Base-by-base conservation (phyloP, 2,888 invertebrate species). In the Cerastis rubricosa region DNA sequence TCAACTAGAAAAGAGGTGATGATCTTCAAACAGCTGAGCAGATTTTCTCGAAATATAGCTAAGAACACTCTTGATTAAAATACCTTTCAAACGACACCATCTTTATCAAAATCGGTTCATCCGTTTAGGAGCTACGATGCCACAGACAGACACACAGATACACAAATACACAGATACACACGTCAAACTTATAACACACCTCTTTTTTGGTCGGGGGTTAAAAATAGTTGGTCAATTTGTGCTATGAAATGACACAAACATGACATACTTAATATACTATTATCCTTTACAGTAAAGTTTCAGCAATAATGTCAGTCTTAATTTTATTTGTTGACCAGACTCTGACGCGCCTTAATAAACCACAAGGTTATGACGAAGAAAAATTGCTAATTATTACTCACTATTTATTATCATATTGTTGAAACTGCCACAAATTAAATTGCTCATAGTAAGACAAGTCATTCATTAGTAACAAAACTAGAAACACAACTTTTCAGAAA, bases 331-430 rank as follows among this genome's bases (percentile, higher is more conserved):
- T 51, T 70, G 25, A 72, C 14, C 43, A 29, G 35, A 49, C 19
- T 35, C 9, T 78, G 51, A 74, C 68, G 35, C 12, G 19, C 25
- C 40, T 61, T 6, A 14, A 61, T 49, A 54, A 64, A 82, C 68
- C 59, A 63, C 61, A n/a, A 63, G 14, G 19, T 35, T 47, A 63
- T 67, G 45, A 78, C 59, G 3, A 67, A 57, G 54, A 70, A 66
- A 71, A 29, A 69, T 57, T 17, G 11, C 7, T 12, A 25, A 35
- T 76, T 61, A 35, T 59, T 61, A 61, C 12, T 71, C 63, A 65
- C 14, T 74, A 47, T 35, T 74, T 71, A 74, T 64, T 78, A 71
- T 35, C 19, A 11, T 47, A 35, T 63, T 65, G 29, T 74, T 71
- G 25, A 40, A 49, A 59, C 11, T 49, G 19, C 47, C 43, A 51